Percentiles rank a stretch among this genome's conserved stretches.
These are phyloP conservation scores for Hirtodrosophila alboralis DNA, from an alignment of 2,888 invertebrate genomes.

Conservation along the genomic window DNA sequence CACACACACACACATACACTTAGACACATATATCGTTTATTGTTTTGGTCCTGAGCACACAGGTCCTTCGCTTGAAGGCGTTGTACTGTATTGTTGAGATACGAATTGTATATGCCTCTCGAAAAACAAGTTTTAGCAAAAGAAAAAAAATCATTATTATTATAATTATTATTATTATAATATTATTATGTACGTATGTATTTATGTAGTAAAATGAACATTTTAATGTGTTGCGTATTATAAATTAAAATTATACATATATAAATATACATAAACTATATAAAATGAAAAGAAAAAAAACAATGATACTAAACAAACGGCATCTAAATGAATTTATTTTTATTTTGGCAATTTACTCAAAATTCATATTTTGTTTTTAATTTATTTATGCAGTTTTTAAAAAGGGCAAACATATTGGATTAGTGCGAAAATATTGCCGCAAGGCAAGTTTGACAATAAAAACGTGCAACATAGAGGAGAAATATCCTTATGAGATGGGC, in stretches of 20 bases:
- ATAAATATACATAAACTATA: slow-evolving; percentile 41
- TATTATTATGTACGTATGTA: slow-evolving; percentile 70
- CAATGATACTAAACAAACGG: slow-evolving; percentile 16
- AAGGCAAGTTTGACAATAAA: slow-evolving; percentile 4
- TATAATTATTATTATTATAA: slow-evolving; percentile 65
- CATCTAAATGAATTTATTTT: slow-evolving; percentile 16
- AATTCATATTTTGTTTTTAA: neutral
- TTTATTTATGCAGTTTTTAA: neutral
- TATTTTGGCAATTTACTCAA: slow-evolving; percentile 12
- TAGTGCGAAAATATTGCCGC: neutral
- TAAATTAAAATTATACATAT: slow-evolving; percentile 46
- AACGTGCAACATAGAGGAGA: neutral
- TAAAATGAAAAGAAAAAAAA: no score
- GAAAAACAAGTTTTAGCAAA: slow-evolving; percentile 26
- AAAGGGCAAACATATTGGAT: slow-evolving; percentile 2
- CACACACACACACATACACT: slow-evolving; percentile 24
- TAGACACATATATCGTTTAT: slow-evolving; percentile 21
- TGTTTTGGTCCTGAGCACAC: slow-evolving; percentile 7
- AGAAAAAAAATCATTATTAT: slow-evolving; percentile 55
- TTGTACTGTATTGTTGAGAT: slow-evolving; percentile 5
- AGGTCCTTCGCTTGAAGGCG: slow-evolving; percentile 7
- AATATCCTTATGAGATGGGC: neutral
- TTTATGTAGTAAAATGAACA: slow-evolving; percentile 72
- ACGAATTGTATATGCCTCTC: slow-evolving; percentile 35
- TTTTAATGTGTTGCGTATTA: slow-evolving; percentile 75